phyloP scores from a whole-genome alignment of 2,797 vertebrate genomes.

The Odontamblyopus rebecca region DNA sequence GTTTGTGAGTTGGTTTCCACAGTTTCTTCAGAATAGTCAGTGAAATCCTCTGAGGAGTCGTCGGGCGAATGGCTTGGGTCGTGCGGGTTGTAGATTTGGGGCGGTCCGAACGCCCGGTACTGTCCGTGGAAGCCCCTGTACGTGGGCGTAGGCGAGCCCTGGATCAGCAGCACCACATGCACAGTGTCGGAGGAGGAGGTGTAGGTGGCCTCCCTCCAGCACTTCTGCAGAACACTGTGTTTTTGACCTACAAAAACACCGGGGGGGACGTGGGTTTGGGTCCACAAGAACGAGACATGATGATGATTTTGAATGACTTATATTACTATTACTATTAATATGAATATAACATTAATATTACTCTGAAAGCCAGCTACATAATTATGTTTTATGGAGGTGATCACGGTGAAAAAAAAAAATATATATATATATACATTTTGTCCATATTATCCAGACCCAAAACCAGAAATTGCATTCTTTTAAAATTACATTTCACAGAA shows the following conservation, averaged over 20 bases:
- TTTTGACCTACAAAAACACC: neutral
- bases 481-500: no score
- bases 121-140: constrained; percentile 75
- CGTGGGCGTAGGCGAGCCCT: constrained; percentile 36
- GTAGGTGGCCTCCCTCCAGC: constrained; percentile 71
- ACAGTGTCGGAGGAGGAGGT: constrained; percentile 62
- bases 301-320: no score
- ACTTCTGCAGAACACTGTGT: constrained; percentile 69
- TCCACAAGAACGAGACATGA: no score
- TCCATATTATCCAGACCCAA: no score
- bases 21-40: constrained; percentile 32
- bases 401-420: no score
- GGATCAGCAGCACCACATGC: constrained; percentile 74
- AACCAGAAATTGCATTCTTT: no score
- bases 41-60: neutral
- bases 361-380: no score
- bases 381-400: no score
- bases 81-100: constrained; percentile 37
- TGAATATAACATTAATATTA: no score
- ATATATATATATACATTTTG: no score
- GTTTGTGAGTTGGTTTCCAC: neutral
- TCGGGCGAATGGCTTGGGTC: neutral
- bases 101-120: constrained; percentile 64
- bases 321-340: no score
- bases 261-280: no score